phyloP scores from a whole-genome alignment of 2,797 vertebrate genomes.

The Arnoldichthys spilopterus region DNA sequence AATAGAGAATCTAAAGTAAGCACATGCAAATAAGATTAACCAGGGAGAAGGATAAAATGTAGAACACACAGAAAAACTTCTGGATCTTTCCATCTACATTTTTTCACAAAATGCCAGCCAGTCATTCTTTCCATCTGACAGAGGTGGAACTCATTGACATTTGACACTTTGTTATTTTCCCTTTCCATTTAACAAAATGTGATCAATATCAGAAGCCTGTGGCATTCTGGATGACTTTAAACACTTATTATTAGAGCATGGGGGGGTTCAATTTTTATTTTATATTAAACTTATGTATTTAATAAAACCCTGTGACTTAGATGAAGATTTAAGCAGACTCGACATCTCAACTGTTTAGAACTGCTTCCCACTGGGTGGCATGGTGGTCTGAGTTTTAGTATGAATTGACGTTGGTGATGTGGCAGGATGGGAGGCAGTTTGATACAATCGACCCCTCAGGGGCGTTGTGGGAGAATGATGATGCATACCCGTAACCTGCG shows the following conservation, averaged over 20 bases:
- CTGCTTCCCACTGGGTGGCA: neutral
- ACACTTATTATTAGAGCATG: constrained; percentile 2
- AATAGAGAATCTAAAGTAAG: neutral
- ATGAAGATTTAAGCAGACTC: neutral
- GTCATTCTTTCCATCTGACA: constrained; percentile 23
- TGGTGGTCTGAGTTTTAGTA: constrained; percentile 2
- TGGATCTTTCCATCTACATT: no score
- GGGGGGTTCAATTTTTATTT: neutral
- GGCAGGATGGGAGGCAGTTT: constrained; percentile 27
- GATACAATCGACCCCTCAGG: neutral
- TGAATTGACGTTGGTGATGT: neutral
- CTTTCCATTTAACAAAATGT: neutral
- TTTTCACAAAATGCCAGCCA: neutral
- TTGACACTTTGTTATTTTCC: constrained; percentile 30
- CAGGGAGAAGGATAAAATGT: neutral
- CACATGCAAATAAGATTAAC: neutral
- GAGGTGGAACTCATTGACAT: constrained; percentile 28
- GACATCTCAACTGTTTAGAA: neutral
- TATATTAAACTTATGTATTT: neutral
- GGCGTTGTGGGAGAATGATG: neutral
- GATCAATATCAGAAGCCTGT: constrained; percentile 7
- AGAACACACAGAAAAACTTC: neutral
- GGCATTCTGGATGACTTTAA: constrained; percentile 11
- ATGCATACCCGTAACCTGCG: constrained; percentile 89
- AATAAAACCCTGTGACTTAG: neutral